Evolutionary conservation across 2,113 vertebrate species (phyloP).

Genomic region (Charadrius vociferus): DNA sequence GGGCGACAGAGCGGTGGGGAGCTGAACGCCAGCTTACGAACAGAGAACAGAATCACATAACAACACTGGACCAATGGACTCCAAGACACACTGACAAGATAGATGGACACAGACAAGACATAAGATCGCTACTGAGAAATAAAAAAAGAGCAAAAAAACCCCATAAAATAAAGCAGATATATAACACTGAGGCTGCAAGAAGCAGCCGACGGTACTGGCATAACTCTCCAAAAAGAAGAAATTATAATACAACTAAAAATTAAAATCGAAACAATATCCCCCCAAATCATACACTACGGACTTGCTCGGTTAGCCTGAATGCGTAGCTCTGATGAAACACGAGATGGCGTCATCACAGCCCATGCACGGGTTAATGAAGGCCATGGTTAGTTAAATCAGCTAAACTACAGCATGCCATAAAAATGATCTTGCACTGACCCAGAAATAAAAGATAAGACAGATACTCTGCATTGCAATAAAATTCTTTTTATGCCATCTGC

Average conservation of each 20-base stretch:
- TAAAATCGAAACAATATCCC: conserved; percentile 52
- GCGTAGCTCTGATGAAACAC: conserved; percentile 81
- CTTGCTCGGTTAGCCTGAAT: conserved; percentile 76
- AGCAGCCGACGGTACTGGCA: conserved; percentile 60
- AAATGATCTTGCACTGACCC: conserved; percentile 78
- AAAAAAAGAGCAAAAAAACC: conserved; percentile 36
- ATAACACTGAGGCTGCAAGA: conserved; percentile 21
- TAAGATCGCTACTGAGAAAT: conserved; percentile 63
- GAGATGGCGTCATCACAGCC: conserved; percentile 78
- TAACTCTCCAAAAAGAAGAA: conserved; percentile 59
- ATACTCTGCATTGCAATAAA: conserved; percentile 94
- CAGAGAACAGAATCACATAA: conserved; percentile 94
- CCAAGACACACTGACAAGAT: conserved; percentile 72
- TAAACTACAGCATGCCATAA: conserved; percentile 87
- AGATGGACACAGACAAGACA: conserved; percentile 68
- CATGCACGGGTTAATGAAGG: conserved; percentile 83
- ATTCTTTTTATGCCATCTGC: conserved; percentile 99
- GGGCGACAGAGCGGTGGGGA: conserved; percentile 31
- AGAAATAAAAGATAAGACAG: conserved; percentile 86
- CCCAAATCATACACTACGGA: conserved; percentile 71
- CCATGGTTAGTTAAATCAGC: conserved; percentile 76
- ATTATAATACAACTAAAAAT: conserved; percentile 46
- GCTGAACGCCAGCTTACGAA: conserved; percentile 79
- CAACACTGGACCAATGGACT: conserved; percentile 66
- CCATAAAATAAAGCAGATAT: conserved; percentile 43